These are phyloP conservation scores for Drosophila picticornis DNA, from an alignment of 2,888 invertebrate genomes.

Conservation along the genomic window DNA sequence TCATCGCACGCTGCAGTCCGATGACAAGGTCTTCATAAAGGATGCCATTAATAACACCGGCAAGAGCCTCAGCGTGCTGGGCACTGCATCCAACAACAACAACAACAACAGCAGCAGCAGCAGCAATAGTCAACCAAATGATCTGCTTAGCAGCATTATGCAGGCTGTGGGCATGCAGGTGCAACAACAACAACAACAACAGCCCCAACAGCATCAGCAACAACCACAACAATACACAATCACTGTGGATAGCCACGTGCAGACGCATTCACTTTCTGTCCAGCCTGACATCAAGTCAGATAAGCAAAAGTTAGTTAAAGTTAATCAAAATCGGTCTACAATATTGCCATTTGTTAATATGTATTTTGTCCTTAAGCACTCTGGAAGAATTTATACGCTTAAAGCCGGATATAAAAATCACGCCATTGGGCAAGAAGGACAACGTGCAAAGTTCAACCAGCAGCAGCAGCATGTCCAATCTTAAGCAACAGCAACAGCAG, in stretches of 20 bases:
- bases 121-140: slow-evolving; percentile 63
- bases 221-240: slow-evolving; percentile 84
- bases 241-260: slow-evolving; percentile 81
- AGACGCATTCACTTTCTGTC: slow-evolving; percentile 31
- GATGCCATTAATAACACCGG: slow-evolving; percentile 84
- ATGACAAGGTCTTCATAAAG: slow-evolving; percentile 89
- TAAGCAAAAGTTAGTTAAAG: slow-evolving; percentile 81
- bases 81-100: slow-evolving; percentile 19
- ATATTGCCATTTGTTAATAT: neutral
- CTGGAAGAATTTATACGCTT: slow-evolving; percentile 84
- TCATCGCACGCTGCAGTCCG: slow-evolving; percentile 87
- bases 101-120: slow-evolving; percentile 5
- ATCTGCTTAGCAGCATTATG: slow-evolving; percentile 84
- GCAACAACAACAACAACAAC: slow-evolving; percentile 50
- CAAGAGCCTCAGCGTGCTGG: slow-evolving; percentile 75
- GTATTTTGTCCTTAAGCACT: slow-evolving; percentile 60
- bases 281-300: slow-evolving; percentile 66
- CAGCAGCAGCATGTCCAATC: slow-evolving; percentile 5
- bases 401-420: slow-evolving; percentile 84
- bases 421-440: slow-evolving; percentile 75
- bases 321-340: neutral
- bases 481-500: slow-evolving; percentile 43
- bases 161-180: slow-evolving; percentile 85
- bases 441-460: neutral
- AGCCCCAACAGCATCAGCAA: slow-evolving; percentile 60